phyloP scores from a whole-genome alignment of 2,888 invertebrate genomes.

The Mesorhabditis spiculigera region DNA sequence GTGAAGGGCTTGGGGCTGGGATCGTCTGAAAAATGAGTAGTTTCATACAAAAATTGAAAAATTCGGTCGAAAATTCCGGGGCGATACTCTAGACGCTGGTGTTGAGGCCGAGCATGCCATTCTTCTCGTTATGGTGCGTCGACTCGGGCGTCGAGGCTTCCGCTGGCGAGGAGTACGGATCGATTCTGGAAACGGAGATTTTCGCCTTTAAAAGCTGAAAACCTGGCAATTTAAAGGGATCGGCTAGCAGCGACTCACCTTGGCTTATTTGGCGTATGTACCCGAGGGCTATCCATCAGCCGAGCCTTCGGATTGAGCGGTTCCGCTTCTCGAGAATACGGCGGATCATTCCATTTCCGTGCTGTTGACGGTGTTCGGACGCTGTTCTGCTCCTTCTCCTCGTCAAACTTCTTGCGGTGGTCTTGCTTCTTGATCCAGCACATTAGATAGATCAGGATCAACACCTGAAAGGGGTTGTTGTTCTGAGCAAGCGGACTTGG shows the following conservation, averaged over 20 bases:
- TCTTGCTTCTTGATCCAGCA: neutral
- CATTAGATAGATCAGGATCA: neutral
- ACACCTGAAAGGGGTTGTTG: neutral
- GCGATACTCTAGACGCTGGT: neutral
- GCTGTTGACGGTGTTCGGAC: too few relatives aligned
- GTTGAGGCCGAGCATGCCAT: neutral
- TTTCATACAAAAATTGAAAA: too few relatives aligned
- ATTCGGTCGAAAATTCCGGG: too few relatives aligned
- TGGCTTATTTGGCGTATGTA: neutral
- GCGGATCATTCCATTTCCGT: neutral
- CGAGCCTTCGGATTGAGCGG: neutral
- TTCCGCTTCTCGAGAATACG: neutral
- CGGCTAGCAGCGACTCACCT: neutral
- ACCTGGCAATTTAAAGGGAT: neutral
- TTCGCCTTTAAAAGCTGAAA: neutral
- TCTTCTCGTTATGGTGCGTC: neutral
- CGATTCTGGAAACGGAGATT: neutral
- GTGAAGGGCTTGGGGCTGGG: too few relatives aligned
- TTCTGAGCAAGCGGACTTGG: neutral
- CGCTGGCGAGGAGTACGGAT: neutral
- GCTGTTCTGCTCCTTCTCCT: neutral
- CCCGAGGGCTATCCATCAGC: neutral
- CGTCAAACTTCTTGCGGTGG: neutral
- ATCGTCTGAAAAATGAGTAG: too few relatives aligned
- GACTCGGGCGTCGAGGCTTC: conserved; percentile 2